These are phyloP conservation scores for Notarius lentiginosus DNA, from an alignment of 2,113 vertebrate genomes.

Conservation along the genomic window DNA sequence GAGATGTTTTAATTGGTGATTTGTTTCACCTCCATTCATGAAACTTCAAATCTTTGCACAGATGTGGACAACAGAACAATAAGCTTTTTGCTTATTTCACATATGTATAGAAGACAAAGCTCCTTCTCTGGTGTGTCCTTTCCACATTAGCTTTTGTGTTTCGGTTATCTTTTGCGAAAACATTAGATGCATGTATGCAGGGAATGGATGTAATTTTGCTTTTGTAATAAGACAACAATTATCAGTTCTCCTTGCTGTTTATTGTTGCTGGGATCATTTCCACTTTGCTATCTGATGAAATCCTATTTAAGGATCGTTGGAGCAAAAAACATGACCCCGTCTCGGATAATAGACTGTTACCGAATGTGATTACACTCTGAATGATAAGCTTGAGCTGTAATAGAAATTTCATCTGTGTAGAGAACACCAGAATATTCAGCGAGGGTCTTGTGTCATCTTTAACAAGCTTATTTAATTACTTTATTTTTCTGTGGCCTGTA, in stretches of 20 bases:
- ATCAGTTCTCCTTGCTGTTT: slow-evolving; percentile 66
- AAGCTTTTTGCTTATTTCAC: background rate
- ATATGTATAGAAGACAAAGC: background rate
- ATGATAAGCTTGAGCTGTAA: slow-evolving; percentile 66
- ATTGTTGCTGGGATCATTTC: slow-evolving; percentile 57
- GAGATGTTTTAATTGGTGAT: too few relatives aligned
- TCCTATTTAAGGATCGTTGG: slow-evolving; percentile 69
- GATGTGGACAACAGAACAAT: background rate
- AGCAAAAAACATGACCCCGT: slow-evolving; percentile 50
- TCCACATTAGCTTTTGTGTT: background rate
- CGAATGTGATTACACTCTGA: slow-evolving; percentile 58
- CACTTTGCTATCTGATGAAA: slow-evolving; percentile 56
- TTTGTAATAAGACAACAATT: slow-evolving; percentile 53
- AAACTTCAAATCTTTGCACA: background rate
- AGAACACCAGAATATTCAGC: slow-evolving; percentile 48
- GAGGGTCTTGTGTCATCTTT: slow-evolving; percentile 50
- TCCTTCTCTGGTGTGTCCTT: background rate
- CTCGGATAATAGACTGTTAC: slow-evolving; percentile 66
- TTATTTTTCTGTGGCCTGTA: slow-evolving; percentile 15
- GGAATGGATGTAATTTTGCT: slow-evolving; percentile 24
- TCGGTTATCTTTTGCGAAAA: background rate
- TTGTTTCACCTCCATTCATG: background rate
- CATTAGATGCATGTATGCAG: background rate
- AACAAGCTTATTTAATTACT: slow-evolving; percentile 54
- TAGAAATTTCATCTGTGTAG: slow-evolving; percentile 65